These are phyloP conservation scores for Sylvilagus bachmani DNA, from an alignment of 2,113 vertebrate species.

Conservation along the genomic window DNA sequence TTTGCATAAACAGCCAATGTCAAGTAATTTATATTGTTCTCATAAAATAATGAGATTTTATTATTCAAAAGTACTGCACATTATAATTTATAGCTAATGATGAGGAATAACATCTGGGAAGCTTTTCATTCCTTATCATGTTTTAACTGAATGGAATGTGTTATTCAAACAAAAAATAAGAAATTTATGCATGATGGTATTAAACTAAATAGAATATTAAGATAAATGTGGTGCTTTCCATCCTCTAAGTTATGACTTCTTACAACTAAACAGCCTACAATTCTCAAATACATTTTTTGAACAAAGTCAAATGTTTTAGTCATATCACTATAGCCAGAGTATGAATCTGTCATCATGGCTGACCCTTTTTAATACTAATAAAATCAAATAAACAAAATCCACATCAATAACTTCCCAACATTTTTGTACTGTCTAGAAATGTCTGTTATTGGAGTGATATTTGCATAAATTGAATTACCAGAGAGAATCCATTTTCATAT, in stretches of 20 bases:
- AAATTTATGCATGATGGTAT: not conserved
- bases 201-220: not conserved
- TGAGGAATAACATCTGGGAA: not conserved
- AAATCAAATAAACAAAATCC: not conserved
- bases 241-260: not conserved
- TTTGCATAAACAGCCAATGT: not conserved
- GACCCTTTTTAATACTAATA: not conserved
- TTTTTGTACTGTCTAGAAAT: not conserved
- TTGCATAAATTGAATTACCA: not conserved
- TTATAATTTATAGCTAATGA: not conserved
- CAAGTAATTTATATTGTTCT: not conserved
- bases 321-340: not conserved
- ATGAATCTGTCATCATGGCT: not conserved
- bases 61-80: not conserved
- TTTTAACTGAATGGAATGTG: not conserved
- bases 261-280: not conserved
- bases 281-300: not conserved
- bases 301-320: not conserved
- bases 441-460: not conserved
- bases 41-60: not conserved
- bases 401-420: not conserved
- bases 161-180: not conserved
- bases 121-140: not conserved
- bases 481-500: not conserved
- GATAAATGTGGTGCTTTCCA: not conserved